Percentiles rank a stretch among this genome's conserved stretches.
These are phyloP conservation scores for Leucophenga maculata DNA, from an alignment of 2,888 invertebrate species.

Conservation along the genomic window DNA sequence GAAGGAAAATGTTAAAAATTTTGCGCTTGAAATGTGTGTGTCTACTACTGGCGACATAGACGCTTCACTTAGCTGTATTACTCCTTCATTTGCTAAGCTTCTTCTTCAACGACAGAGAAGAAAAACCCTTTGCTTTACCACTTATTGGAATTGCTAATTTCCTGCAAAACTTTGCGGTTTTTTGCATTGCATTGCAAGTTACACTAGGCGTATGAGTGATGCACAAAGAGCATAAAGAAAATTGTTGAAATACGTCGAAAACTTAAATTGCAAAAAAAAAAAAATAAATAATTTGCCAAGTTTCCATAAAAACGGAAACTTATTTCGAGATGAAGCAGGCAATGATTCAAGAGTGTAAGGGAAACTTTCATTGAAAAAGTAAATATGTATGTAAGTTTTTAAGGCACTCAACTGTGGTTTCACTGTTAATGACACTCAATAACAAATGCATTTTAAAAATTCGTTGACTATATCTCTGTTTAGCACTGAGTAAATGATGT, in stretches of 20 bases:
- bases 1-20: not conserved
- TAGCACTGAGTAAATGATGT: too few relatives aligned
- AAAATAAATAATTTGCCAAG: not conserved
- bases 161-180: slow-evolving; percentile 59
- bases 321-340: too few relatives aligned
- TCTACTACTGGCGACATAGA: not conserved
- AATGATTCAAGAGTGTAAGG: too few relatives aligned
- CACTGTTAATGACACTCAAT: too few relatives aligned
- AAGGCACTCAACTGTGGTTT: too few relatives aligned
- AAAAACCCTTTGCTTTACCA: slow-evolving; percentile 30
- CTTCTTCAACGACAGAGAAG: not conserved
- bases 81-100: not conserved
- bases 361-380: too few relatives aligned
- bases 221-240: slow-evolving; percentile 29
- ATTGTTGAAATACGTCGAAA: slow-evolving; percentile 18
- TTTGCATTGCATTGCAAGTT: slow-evolving; percentile 27
- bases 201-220: slow-evolving; percentile 41
- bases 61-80: not conserved
- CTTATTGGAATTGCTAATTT: slow-evolving; percentile 62
- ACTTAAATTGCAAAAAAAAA: not conserved
- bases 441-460: too few relatives aligned
- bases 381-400: too few relatives aligned
- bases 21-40: not conserved
- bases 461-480: too few relatives aligned
- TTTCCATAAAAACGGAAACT: too few relatives aligned